Evolutionary conservation across 2,888 invertebrate species (phyloP).

Genomic region (Melikaiella ostensackeni): DNA sequence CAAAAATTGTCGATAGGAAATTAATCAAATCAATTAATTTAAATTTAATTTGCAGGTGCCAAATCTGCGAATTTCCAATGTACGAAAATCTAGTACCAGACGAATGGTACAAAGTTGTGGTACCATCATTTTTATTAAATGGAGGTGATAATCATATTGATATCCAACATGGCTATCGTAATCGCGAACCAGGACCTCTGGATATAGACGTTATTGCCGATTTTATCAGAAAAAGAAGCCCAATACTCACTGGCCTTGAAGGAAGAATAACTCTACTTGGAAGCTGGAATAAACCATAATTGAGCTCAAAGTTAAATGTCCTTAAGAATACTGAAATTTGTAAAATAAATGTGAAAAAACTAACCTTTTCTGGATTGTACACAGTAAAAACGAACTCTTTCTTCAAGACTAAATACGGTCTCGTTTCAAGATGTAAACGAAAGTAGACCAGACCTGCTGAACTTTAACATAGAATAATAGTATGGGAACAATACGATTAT

Average conservation of each 20-base stretch:
- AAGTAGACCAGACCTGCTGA: too few relatives aligned
- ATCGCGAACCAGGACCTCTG: not conserved
- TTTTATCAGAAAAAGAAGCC: conserved; percentile 81
- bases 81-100: conserved; percentile 81
- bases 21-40: conserved; percentile 5
- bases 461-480: too few relatives aligned
- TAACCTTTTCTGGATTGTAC: too few relatives aligned
- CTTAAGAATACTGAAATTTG: too few relatives aligned
- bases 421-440: too few relatives aligned
- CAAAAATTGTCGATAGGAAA: too few relatives aligned
- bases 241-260: conserved; percentile 83
- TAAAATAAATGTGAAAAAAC: too few relatives aligned
- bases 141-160: conserved; percentile 84
- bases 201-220: not conserved
- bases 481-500: too few relatives aligned
- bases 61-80: conserved; percentile 82
- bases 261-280: conserved; percentile 79
- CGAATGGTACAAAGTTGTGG: conserved; percentile 81
- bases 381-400: too few relatives aligned
- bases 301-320: too few relatives aligned
- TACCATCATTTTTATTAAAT: conserved; percentile 75
- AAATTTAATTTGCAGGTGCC: conserved; percentile 76
- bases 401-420: too few relatives aligned
- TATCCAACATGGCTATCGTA: not conserved
- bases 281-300: not conserved